Evolutionary conservation across 2,113 vertebrate species (phyloP).

Genomic region (Psammodynastes pulverulentus): DNA sequence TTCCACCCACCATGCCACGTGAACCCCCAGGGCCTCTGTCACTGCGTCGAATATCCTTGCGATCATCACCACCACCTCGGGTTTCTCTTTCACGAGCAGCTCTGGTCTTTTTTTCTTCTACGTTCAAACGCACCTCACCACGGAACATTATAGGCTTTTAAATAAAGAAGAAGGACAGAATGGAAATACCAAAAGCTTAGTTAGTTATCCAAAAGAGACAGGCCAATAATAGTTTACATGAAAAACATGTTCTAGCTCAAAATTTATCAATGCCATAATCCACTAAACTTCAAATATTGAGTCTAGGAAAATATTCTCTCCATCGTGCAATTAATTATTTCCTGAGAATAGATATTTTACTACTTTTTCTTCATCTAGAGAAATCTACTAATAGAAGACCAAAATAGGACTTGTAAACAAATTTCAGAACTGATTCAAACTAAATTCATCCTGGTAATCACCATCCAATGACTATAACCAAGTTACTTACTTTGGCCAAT

Average conservation of each 20-base stretch:
- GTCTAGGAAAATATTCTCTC: not conserved
- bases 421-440: not conserved
- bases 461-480: not conserved
- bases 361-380: not conserved
- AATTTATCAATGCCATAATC: not conserved
- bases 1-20: conserved; percentile 86
- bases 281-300: not conserved
- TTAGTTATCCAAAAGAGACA: fast-evolving
- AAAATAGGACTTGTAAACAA: not conserved
- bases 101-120: conserved; percentile 97
- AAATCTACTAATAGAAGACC: not conserved
- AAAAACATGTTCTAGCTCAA: not conserved
- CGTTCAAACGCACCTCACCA: conserved; percentile 94
- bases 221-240: not conserved
- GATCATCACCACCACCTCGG: conserved; percentile 81
- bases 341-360: not conserved
- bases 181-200: conserved; percentile 42
- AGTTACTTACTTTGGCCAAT: conserved; percentile 91
- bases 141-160: conserved; percentile 95
- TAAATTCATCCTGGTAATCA: not conserved
- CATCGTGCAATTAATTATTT: not conserved
- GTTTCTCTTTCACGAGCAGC: conserved; percentile 90
- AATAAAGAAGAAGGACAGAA: conserved; percentile 29
- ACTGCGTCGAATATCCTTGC: conserved; percentile 87
- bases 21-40: conserved; percentile 88